Conservation (phyloP, 2,888 invertebrate genomes). For the Asteroscopus sphinx region DNA sequence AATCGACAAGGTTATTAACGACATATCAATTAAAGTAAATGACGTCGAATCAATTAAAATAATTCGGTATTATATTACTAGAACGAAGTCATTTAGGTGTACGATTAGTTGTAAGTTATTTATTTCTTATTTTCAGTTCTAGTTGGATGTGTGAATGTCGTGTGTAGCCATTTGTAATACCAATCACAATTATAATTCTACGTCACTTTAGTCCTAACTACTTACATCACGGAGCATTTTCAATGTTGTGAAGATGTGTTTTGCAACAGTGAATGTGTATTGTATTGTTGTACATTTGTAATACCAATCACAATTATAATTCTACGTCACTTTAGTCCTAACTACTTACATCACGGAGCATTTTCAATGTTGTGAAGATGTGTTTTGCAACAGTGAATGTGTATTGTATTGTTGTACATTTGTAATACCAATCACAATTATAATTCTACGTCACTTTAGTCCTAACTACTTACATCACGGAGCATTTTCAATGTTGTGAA, state of each 20-base stretch:
- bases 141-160: conserved; percentile 61
- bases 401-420: conserved; percentile 64
- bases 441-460: conserved; percentile 61
- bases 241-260: conserved; percentile 84
- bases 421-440: conserved; percentile 62
- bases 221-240: conserved; percentile 65
- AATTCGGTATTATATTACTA: conserved; percentile 64
- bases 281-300: conserved; percentile 61
- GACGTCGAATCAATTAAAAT: conserved; percentile 55
- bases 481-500: conserved; percentile 82
- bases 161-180: conserved; percentile 57
- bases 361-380: conserved; percentile 84
- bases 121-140: conserved; percentile 73
- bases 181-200: conserved; percentile 63
- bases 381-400: conserved; percentile 84
- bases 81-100: conserved; percentile 83
- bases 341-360: conserved; percentile 58
- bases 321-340: conserved; percentile 62
- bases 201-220: conserved; percentile 58
- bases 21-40: conserved; percentile 59
- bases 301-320: conserved; percentile 61
- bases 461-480: conserved; percentile 54
- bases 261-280: conserved; percentile 82
- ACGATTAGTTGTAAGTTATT: conserved; percentile 80
- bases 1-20: conserved; percentile 32